Evolutionary conservation across 2,888 invertebrate genomes (phyloP).

Genomic region (Andrena hattorfiana): DNA sequence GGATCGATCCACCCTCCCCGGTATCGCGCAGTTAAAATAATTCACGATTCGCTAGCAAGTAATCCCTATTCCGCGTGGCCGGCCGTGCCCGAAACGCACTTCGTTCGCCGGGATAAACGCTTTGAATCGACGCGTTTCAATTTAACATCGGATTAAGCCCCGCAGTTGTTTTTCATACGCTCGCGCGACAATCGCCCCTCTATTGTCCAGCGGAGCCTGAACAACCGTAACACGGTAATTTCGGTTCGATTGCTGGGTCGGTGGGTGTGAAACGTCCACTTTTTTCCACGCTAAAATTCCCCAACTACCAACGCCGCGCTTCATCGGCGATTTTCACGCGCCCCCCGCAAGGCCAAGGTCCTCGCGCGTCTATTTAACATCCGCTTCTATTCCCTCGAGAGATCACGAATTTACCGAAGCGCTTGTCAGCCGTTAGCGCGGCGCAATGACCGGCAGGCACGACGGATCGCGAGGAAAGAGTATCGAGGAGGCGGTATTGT

Average conservation of each 20-base stretch:
- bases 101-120: slow-evolving; percentile 41
- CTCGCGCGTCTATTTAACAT: too few relatives aligned
- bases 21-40: slow-evolving; percentile 41
- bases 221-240: slow-evolving; percentile 10
- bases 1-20: neutral
- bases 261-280: neutral
- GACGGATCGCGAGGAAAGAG: slow-evolving; percentile 47
- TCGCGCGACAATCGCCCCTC: neutral
- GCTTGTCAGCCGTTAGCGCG: neutral
- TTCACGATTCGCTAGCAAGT: slow-evolving; percentile 45
- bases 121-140: slow-evolving; percentile 50
- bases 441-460: slow-evolving; percentile 8
- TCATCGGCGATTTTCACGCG: too few relatives aligned
- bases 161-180: slow-evolving; percentile 36
- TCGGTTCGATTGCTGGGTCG: slow-evolving; percentile 1
- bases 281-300: neutral
- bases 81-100: neutral
- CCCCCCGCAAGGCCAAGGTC: too few relatives aligned
- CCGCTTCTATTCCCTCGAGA: too few relatives aligned
- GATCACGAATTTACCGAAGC: too few relatives aligned
- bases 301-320: neutral
- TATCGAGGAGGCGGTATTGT: slow-evolving; percentile 36
- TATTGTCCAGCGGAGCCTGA: neutral
- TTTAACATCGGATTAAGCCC: slow-evolving; percentile 49
- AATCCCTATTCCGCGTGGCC: slow-evolving; percentile 45